Evolutionary conservation across 2,797 vertebrate species (phyloP).

Genomic region (Lagocephalus sceleratus): DNA sequence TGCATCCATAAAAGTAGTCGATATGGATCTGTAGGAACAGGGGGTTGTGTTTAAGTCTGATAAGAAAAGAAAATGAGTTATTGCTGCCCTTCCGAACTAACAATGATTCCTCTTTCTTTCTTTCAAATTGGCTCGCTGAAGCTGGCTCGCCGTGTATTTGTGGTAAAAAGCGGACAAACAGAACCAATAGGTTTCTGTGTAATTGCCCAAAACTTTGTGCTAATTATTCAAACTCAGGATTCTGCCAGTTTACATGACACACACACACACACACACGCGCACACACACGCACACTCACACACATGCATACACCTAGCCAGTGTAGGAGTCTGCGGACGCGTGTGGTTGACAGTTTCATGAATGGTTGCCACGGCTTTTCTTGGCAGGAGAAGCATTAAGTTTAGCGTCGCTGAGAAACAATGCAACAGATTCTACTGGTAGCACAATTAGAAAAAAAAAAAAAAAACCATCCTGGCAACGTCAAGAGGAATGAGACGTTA

Average conservation of each 20-base stretch:
- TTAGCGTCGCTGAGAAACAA: not conserved
- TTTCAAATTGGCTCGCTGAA: not conserved
- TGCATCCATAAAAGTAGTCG: too few relatives aligned
- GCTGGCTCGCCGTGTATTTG: conserved; percentile 25
- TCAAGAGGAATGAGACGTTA: too few relatives aligned
- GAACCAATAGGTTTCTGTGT: conserved; percentile 26
- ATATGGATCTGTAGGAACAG: too few relatives aligned
- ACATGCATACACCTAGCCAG: not conserved
- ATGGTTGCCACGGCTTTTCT: not conserved
- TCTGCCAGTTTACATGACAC: conserved; percentile 6
- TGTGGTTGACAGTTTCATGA: not conserved
- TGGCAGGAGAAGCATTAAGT: not conserved
- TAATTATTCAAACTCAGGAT: conserved; percentile 1
- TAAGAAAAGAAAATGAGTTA: too few relatives aligned
- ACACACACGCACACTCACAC: not conserved
- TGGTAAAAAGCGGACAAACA: conserved; percentile 27
- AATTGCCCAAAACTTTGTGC: conserved; percentile 16
- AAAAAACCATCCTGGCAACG: too few relatives aligned
- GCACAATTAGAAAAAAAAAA: too few relatives aligned
- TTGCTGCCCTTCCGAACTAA: too few relatives aligned
- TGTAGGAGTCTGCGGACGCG: conserved; percentile 3
- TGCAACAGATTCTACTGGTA: not conserved
- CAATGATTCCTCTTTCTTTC: too few relatives aligned
- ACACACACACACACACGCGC: not conserved
- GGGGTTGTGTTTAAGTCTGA: too few relatives aligned